A percentile compares a stretch with the other conserved stretches of the same genome.
These are phyloP conservation scores for Ectemnius continuus DNA, from an alignment of 2,888 invertebrate genomes.

Conservation along the genomic window DNA sequence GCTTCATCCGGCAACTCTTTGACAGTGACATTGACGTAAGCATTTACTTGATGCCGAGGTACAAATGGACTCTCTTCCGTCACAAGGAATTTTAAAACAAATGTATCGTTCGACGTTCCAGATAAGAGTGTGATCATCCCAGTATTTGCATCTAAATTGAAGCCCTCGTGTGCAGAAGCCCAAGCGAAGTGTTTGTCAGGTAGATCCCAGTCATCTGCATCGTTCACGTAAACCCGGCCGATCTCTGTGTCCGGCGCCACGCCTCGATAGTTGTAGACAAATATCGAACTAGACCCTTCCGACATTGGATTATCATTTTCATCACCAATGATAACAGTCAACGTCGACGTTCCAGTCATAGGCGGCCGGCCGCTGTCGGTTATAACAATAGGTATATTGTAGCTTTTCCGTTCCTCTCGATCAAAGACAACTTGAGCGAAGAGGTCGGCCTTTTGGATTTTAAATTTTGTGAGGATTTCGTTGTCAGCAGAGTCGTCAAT, in stretches of 20 bases:
- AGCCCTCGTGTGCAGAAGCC: slow-evolving; percentile 83
- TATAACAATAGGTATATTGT: slow-evolving; percentile 92
- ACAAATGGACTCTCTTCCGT: slow-evolving; percentile 84
- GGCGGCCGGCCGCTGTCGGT: slow-evolving; percentile 89
- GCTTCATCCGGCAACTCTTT: slow-evolving; percentile 94
- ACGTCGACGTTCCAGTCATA: slow-evolving; percentile 88
- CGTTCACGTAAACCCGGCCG: slow-evolving; percentile 95
- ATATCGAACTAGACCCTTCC: slow-evolving; percentile 92
- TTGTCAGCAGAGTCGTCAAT: slow-evolving; percentile 81
- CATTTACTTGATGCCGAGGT: slow-evolving; percentile 85
- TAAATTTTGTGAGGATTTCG: slow-evolving; percentile 86
- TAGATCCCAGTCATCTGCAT: slow-evolving; percentile 98
- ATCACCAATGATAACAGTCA: slow-evolving; percentile 96
- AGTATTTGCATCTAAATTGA: slow-evolving; percentile 85
- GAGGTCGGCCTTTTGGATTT: slow-evolving; percentile 84
- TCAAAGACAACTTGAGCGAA: slow-evolving; percentile 89
- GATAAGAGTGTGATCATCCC: slow-evolving; percentile 94
- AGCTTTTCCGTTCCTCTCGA: slow-evolving; percentile 91
- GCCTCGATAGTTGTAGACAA: slow-evolving; percentile 96
- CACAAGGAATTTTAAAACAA: slow-evolving; percentile 86
- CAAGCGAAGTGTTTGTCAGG: slow-evolving; percentile 93
- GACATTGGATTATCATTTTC: slow-evolving; percentile 95
- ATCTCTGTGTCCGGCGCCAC: slow-evolving; percentile 89
- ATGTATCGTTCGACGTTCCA: slow-evolving; percentile 87
- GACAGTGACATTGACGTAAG: slow-evolving; percentile 92